Evolutionary conservation across 2,797 vertebrate genomes (phyloP), one percentile per base, ranked within the genome.

Genomic region (Thunnus albacares): DNA sequence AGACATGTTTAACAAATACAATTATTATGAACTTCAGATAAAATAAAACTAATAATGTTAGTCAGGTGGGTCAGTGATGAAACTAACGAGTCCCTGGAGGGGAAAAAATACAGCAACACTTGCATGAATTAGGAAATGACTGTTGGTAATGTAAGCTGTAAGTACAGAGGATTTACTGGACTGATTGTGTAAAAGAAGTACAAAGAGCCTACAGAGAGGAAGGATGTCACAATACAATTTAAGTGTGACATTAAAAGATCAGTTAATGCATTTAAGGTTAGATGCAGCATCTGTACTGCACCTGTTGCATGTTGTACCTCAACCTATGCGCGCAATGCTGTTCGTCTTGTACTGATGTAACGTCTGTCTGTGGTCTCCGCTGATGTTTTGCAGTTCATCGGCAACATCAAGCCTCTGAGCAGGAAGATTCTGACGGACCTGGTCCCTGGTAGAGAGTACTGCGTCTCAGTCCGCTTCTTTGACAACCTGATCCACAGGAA

Each of bases 401-500:
- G 11, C 17, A 0, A 13, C 0, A n/a, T 6, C 6, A 30, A 0
- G 12, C 77, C 65, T 26, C 76, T 86, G 35, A 0, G 3, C 0
- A 11, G 1, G 3, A 0, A 1, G 10, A 4, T 18, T 17, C 0
- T 87, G 15, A 9, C 30, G 5, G 1, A 64, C 9, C 35, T 91
- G 73, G 56, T 17, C 7, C 61, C 75, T 0, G 83, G 85, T 22
- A 81, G 41, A 14, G 0, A 13, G 11, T 90, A 90, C 83, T 94
- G 93, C 3, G 67, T 93, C 26, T 87, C 90, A 0, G 59, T 93
- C 38, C 33, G 81, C 28, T 68, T 93, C 56, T 11, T 0, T 0
- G 67, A 83, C 28, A 0, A 0, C 0, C 0, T 2, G 0, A 10
- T 3, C 4, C 0, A 0, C 0, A 72, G 77, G 5, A 0, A 2